These are phyloP conservation scores for Rhinatrema bivittatum DNA, from an alignment of 2,797 vertebrate species.

Conservation along the genomic window DNA sequence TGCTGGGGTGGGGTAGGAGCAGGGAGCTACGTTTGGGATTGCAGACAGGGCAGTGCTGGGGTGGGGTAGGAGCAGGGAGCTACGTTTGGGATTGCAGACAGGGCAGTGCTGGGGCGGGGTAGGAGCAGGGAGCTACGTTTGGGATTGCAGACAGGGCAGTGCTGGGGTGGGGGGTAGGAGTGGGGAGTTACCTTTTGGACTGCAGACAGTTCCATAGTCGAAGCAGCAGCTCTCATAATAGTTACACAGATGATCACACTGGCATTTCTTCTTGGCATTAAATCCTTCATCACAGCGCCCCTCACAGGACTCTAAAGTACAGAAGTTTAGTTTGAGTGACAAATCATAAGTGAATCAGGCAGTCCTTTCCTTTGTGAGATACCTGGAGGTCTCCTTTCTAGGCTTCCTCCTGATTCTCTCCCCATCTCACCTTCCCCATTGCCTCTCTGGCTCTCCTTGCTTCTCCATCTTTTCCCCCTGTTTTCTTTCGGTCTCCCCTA, in stretches of 20 bases:
- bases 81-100: background rate
- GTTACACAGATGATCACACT: conserved; percentile 83
- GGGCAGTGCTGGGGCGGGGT: background rate
- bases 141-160: background rate
- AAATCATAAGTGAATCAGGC: no score
- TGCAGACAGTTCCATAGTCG: conserved; percentile 67
- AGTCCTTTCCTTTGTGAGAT: no score
- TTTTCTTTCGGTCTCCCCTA: no score
- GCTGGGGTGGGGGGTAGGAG: no score
- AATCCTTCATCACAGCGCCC: conserved; percentile 76
- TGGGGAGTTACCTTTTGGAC: conserved; percentile 67
- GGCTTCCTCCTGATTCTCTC: no score
- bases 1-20: no score
- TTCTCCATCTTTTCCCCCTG: background rate
- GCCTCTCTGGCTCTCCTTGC: accelerated
- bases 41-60: no score
- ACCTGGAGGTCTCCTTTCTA: no score
- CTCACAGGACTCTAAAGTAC: conserved; percentile 75
- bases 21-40: no score
- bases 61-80: no score
- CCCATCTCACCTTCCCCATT: no score
- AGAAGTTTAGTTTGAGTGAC: no score
- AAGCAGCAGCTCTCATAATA: conserved; percentile 90
- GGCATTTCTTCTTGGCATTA: conserved; percentile 58
- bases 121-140: background rate